Base-by-base conservation (phyloP, 2,797 vertebrate species). In the Eidolon dupreanum region DNA sequence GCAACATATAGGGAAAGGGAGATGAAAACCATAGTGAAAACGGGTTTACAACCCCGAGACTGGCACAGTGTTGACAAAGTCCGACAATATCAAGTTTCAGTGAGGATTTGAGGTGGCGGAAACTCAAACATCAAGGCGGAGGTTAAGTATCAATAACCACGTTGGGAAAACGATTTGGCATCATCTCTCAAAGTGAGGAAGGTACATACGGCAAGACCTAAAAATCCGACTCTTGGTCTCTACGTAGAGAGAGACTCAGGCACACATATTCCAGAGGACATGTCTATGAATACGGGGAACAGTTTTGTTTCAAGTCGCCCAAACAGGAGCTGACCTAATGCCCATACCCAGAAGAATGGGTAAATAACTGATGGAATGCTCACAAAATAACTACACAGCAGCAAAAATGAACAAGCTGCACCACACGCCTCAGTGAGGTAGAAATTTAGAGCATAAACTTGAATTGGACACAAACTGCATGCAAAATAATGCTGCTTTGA, bases 391-490 rank as follows among this genome's bases (percentile, higher is more conserved):
- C 12, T 41, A 22, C 10, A 9, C 24, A 41, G 36, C 15, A 49
- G 26, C 11, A n/a, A 8, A 53, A 24, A 16, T 17, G n/a, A 73
- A 26, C 19, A 36, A 24, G 11, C 5, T 17, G 3, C 5, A 28
- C 16, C 43, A 11, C 4, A 5, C 5, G 16, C 10, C 0, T 49
- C 22, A 19, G 0, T 3, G 15, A 19, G 12, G 12, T 15, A 4
- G 7, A 43, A 26, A n/a, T 28, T 26, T 22, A 73, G 31, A 71
- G n/a, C 12, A 12, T 33, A 15, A 57, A 33, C 31, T 6, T 4
- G 38, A 92, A 43, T 9, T 16, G 36, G 77, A 68, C 66, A 19
- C 1, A 12, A 63, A 75, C 6, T 16, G 26, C 41, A 46, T 5
- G 43, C 17, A 5, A 31, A 65, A 66, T 26, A 41, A 53, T 33